Evolutionary conservation across 64 coral and sea anemone species (phyloP).

Genomic region (Exaiptasia diaphana): DNA sequence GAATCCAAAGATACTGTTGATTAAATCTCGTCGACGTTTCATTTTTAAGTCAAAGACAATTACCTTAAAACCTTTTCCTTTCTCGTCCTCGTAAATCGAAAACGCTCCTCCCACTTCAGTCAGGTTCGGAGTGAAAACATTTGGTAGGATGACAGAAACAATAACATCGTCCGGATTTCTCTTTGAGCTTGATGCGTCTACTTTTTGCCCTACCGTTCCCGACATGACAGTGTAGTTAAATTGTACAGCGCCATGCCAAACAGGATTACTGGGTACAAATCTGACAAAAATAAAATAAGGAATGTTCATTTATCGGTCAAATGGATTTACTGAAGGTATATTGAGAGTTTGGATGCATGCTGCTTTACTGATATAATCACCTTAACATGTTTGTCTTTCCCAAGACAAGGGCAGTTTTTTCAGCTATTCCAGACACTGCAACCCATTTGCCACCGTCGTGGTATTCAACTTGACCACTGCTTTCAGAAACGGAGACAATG

Average conservation of each 20-base stretch:
- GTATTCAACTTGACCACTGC: constrained; percentile 1
- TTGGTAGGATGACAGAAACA: background rate
- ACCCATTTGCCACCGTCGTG: background rate
- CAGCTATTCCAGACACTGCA: background rate
- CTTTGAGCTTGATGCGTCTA: background rate
- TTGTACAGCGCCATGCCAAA: constrained; percentile 21
- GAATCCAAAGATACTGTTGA: no score
- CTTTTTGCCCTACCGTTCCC: constrained; percentile 5
- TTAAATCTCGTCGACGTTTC: no score
- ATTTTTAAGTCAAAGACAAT: no score
- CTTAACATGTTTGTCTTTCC: constrained; percentile 35
- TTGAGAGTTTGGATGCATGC: no score
- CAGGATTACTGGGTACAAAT: constrained; percentile 1
- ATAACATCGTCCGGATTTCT: background rate
- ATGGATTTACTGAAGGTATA: no score
- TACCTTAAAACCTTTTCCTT: no score
- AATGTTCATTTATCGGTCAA: background rate
- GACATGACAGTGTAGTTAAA: constrained; percentile 44
- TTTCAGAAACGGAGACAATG: background rate
- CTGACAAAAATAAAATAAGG: background rate
- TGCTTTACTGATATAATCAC: no score
- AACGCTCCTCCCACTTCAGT: no score
- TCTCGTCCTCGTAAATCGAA: no score
- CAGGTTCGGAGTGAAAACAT: background rate
- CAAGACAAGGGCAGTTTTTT: background rate